A percentile compares a stretch with the other conserved stretches of the same genome.
phyloP scores from a whole-genome alignment of 2,888 invertebrate genomes.

The Furcula furcula region DNA sequence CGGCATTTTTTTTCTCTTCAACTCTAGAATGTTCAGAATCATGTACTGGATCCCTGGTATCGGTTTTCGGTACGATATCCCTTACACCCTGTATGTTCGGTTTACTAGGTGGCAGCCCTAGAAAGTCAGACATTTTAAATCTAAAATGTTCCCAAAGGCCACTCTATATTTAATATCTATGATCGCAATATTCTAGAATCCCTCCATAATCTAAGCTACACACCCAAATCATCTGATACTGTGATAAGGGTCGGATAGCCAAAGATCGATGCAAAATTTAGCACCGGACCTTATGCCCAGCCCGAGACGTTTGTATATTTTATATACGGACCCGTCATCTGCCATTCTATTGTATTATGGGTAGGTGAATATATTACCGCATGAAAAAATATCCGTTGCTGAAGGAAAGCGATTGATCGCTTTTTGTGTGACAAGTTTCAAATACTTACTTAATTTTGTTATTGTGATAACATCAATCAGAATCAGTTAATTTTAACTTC shows the following conservation, averaged over 20 bases:
- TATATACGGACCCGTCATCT: conserved; percentile 33
- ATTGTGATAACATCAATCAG: too few relatives aligned
- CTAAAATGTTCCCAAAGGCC: too few relatives aligned
- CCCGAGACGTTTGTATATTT: conserved; percentile 37
- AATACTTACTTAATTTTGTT: too few relatives aligned
- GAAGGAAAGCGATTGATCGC: neutral
- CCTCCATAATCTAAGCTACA: conserved; percentile 1
- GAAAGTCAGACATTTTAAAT: too few relatives aligned
- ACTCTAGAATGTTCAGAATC: too few relatives aligned
- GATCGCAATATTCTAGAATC: conserved; percentile 8
- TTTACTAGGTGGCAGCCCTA: too few relatives aligned
- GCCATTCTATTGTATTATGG: conserved; percentile 37
- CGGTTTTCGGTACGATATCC: too few relatives aligned
- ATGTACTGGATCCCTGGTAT: too few relatives aligned
- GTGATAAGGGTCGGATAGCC: conserved; percentile 40
- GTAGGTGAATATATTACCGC: conserved; percentile 37
- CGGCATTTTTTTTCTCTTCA: too few relatives aligned
- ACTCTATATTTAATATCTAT: too few relatives aligned
- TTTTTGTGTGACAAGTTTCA: neutral
- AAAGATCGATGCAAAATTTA: conserved; percentile 42
- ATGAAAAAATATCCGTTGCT: conserved; percentile 20
- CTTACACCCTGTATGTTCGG: too few relatives aligned
- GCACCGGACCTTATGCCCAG: conserved; percentile 30
- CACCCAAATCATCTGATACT: conserved; percentile 5
- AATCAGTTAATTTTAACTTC: too few relatives aligned